Evolutionary conservation across 2,797 vertebrate species (phyloP), one percentile per base, ranked within the genome.

Genomic region (Propithecus perrieri): DNA sequence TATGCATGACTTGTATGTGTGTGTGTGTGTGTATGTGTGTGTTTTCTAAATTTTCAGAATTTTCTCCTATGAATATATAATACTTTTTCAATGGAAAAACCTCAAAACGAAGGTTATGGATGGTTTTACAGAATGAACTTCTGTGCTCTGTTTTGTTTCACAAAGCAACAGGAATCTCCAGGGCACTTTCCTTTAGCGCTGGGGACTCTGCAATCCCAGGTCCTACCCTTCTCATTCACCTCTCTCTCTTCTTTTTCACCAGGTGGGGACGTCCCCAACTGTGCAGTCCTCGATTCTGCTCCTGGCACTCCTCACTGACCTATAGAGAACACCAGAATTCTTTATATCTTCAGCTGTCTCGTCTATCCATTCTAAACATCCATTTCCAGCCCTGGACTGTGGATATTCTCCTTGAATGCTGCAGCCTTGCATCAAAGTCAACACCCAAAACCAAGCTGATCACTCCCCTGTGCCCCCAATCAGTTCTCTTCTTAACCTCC

Each of bases 21-120:
- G 50, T 74, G 1, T 38, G 38, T 67, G 43, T 65, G 50, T 91
- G 50, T 74, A 1, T 38, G 38, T 38, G 38, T 38, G 38, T 26
- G 2, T 26, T 63, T 91, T 61, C 43, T 35, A 72, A 50, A 83
- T 87, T 83, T 89, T 46, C 71, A 67, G 7, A 92, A 48, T 69
- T 85, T 91, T 95, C 61, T 76, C 33, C 92, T 38, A 17, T 50
- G 65, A 76, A 46, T 85, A 33, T 30, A 81, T 43, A 61, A 33
- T 17, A 15, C 0, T 22, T 91, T 85, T 67, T 74, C 20, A 50
- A 74, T 48, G 41, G 26, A 88, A n/a, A 59, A 91, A 41, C 48
- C 38, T 89, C 71, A 57, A 84, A 85, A 81, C 18, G 13, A 90
- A 46, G 38, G 17, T 30, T 61, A 20, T 0, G 50, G 41, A 55